Conservation (phyloP, 2,113 vertebrate genomes). For the Cheirogaleus medius region DNA sequence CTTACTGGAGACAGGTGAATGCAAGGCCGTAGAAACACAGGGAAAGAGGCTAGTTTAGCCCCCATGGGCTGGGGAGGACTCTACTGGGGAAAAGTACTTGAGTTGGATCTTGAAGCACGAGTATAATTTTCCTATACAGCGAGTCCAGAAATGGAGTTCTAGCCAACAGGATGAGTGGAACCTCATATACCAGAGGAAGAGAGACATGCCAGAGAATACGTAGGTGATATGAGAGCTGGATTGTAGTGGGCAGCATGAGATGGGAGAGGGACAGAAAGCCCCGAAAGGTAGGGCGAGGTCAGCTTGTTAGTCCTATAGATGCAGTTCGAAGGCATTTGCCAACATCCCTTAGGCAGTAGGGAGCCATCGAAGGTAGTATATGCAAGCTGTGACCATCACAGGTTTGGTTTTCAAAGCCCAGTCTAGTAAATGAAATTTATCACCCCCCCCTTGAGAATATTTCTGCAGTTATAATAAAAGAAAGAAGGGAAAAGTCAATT, state of each 20-base stretch:
- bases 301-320: too few relatives aligned
- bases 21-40: background rate
- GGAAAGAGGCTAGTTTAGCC: background rate
- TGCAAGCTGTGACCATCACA: background rate
- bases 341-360: background rate
- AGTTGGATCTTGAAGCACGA: background rate
- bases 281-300: background rate
- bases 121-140: background rate
- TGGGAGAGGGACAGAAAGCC: background rate
- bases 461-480: background rate
- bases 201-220: background rate
- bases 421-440: background rate
- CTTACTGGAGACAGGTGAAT: background rate
- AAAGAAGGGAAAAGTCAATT: background rate
- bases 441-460: background rate
- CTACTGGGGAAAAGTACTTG: background rate
- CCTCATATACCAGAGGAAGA: background rate
- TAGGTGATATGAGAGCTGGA: rapidly evolving
- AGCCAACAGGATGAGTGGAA: background rate
- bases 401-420: background rate
- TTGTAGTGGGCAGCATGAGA: background rate
- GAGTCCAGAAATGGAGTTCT: background rate
- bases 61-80: background rate
- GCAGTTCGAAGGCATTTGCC: background rate
- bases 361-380: background rate